Evolutionary conservation across 2,797 vertebrate genomes (phyloP).

Genomic region (Erpetoichthys calabaricus): DNA sequence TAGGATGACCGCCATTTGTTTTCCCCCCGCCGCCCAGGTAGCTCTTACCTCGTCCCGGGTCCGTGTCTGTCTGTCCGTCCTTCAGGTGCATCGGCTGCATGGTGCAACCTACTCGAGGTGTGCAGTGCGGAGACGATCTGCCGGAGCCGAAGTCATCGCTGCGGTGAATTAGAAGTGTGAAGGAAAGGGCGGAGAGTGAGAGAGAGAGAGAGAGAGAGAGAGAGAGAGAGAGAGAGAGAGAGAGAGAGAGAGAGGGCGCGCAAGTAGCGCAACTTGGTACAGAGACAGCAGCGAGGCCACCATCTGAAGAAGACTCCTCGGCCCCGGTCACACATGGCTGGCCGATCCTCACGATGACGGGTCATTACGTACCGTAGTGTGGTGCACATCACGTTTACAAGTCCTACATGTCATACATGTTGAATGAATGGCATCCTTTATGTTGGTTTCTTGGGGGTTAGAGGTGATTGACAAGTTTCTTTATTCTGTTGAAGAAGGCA

Average conservation of each 20-base stretch:
- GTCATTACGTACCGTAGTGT: too few relatives aligned
- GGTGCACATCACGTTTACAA: too few relatives aligned
- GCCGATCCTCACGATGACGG: too few relatives aligned
- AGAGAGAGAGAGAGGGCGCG: conserved; percentile 5
- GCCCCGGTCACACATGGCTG: too few relatives aligned
- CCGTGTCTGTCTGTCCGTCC: conserved; percentile 16
- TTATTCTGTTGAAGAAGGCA: too few relatives aligned
- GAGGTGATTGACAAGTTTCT: too few relatives aligned
- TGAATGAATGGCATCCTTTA: too few relatives aligned
- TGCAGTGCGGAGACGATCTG: conserved; percentile 18
- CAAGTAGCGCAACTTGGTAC: conserved; percentile 3
- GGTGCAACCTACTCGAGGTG: conserved; percentile 8
- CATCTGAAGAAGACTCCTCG: too few relatives aligned
- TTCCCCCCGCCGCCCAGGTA: too few relatives aligned
- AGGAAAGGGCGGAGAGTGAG: conserved; percentile 14
- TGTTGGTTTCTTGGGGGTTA: too few relatives aligned
- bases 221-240: neutral
- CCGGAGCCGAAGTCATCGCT: conserved; percentile 35
- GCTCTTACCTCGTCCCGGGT: conserved; percentile 11
- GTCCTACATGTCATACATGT: too few relatives aligned
- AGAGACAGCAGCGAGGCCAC: neutral
- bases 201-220: conserved; percentile 11
- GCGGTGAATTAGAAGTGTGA: conserved; percentile 19
- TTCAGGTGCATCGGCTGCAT: conserved; percentile 10
- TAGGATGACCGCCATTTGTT: too few relatives aligned